Evolutionary conservation across 2,888 invertebrate genomes (phyloP), one percentile per base, ranked within the genome.

Genomic region (Abrostola triplasia): DNA sequence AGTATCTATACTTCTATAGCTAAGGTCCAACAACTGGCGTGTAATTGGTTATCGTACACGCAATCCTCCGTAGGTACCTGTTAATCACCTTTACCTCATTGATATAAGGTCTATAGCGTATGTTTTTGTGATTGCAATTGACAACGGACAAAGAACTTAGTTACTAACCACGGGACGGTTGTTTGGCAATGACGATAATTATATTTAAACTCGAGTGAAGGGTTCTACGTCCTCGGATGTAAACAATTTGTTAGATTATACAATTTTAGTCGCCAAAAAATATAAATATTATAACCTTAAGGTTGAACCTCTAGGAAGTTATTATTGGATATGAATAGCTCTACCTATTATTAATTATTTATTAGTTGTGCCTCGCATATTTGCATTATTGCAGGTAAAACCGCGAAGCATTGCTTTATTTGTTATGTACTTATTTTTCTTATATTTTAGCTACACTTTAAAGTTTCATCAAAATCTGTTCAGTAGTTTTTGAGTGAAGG

Each of bases 191-290:
- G 60, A 65, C 65, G 51, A 52, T 70, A 67, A 69, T 71, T 67
- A 53, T 68, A 55, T 63, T 70, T 67, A 66, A 64, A 75, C 64
- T 64, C 41, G 63, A 80, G 80, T 80, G 80, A 80, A 80, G 73
- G 81, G 80, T 61, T 64, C 66, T 64, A 64, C 60, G 79, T 79
- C 79, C 79, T 79, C 77, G 79, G 69, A 70, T 59, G 64, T 67
- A 54, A 57, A 61, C 64, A 67, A 75, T 67, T 77, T 79, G 62
- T 73, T 75, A 67, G 74, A 79, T 79, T 77, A 57, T 58, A 59
- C 60, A 64, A 52, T 57, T 55, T 61, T 58, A 7, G 59, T 36
- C 6, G 36, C 10, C 56, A 56, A 64, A 65, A n/a, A 73, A 63
- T 36, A 41, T 6, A 0, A 38, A 38, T 37, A 38, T 44, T 8